phyloP scores from a whole-genome alignment of 1,140 invertebrate genomes.

The Bombus affinis region DNA sequence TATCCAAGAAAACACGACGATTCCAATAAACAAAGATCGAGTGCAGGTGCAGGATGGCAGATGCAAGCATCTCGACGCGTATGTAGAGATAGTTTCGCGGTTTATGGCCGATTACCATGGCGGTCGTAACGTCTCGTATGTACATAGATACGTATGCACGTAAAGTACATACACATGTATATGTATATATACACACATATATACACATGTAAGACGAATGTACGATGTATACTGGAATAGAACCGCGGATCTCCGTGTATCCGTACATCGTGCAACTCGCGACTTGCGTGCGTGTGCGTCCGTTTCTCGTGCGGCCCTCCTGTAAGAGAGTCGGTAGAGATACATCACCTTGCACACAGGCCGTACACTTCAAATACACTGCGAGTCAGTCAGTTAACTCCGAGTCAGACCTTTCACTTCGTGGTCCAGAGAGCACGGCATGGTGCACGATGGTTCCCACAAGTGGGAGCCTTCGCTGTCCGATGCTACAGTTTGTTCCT shows the following conservation, averaged over 20 bases:
- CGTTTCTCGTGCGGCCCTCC: slow-evolving; percentile 26
- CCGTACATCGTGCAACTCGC: neutral
- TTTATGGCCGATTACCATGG: slow-evolving; percentile 81
- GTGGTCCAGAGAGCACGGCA: slow-evolving; percentile 80
- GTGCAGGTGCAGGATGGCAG: slow-evolving; percentile 73
- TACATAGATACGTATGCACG: slow-evolving; percentile 52
- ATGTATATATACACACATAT: no score
- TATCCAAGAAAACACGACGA: slow-evolving; percentile 61
- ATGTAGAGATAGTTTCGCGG: slow-evolving; percentile 77
- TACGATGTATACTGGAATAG: neutral
- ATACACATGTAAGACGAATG: neutral
- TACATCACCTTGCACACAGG: slow-evolving; percentile 60
- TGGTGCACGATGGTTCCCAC: slow-evolving; percentile 79
- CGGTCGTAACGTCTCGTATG: slow-evolving; percentile 74
- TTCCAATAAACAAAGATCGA: slow-evolving; percentile 78
- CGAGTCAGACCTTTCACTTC: slow-evolving; percentile 80
- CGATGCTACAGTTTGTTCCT: slow-evolving; percentile 77
- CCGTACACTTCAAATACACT: slow-evolving; percentile 72
- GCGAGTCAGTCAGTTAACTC: slow-evolving; percentile 73
- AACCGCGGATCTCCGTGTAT: neutral
- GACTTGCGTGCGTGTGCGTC: slow-evolving; percentile 19
- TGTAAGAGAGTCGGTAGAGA: slow-evolving; percentile 31
- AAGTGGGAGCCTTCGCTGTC: slow-evolving; percentile 73
- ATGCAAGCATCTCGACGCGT: slow-evolving; percentile 55
- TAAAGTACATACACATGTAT: neutral